Evolutionary conservation across 2,797 vertebrate species (phyloP).

Genomic region (Schizothorax lantsangensis): DNA sequence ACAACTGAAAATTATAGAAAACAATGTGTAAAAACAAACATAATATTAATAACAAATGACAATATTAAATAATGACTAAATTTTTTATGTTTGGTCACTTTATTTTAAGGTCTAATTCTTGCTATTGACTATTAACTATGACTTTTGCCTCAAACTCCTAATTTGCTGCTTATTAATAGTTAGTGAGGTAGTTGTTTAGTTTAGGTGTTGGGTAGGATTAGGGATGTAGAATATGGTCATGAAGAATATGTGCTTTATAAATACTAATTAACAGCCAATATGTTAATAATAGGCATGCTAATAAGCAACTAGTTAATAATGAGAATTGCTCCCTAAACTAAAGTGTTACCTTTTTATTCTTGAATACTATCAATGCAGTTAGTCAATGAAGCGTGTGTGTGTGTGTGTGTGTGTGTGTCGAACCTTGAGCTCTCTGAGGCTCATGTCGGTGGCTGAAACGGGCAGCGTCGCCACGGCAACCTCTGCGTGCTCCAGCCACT

Average conservation of each 20-base stretch:
- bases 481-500: conserved; percentile 86
- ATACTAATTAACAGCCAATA: background rate
- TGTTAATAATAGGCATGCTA: background rate
- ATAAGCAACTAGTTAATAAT: no score
- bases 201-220: no score
- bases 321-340: no score
- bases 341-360: no score
- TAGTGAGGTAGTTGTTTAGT: no score
- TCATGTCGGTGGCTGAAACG: conserved; percentile 75
- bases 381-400: background rate
- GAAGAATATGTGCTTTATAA: background rate
- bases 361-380: background rate
- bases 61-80: no score
- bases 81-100: no score
- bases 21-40: no score
- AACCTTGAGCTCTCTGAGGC: conserved; percentile 86
- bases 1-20: no score
- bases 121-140: background rate
- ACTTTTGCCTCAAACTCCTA: no score
- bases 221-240: no score
- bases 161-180: background rate
- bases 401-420: conserved; percentile 27
- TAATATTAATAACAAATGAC: no score
- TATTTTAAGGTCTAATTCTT: background rate
- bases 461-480: conserved; percentile 74